A percentile compares a stretch with the other conserved stretches of the same genome.
Conservation (phyloP, 2,797 vertebrate species). For the Sebastes minor region DNA sequence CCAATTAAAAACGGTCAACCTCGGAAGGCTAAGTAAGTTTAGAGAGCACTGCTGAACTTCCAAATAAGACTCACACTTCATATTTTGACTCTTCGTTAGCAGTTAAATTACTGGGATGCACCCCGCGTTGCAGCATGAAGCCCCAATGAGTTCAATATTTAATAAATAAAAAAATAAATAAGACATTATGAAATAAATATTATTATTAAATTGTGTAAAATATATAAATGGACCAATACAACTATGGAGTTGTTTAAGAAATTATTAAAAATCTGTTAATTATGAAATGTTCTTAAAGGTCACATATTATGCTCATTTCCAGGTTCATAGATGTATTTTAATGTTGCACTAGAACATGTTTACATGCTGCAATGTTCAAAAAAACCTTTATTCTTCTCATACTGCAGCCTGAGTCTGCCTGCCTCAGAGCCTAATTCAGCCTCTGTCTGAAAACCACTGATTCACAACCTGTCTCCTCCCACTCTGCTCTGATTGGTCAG, state of each 20-base stretch:
- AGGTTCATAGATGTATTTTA: too few species aligned
- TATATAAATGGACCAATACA: neutral
- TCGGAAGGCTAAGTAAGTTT: neutral
- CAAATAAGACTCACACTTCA: neutral
- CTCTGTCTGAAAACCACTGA: too few species aligned
- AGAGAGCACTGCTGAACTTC: constrained; percentile 7
- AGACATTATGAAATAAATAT: neutral
- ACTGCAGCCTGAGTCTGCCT: too few species aligned
- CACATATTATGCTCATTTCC: too few species aligned
- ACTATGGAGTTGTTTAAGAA: neutral
- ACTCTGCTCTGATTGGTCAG: too few species aligned
- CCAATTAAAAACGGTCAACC: constrained; percentile 36
- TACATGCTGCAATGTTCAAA: too few species aligned
- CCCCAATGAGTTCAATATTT: neutral
- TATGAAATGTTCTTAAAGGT: neutral
- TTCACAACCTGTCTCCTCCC: too few species aligned
- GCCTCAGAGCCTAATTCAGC: too few species aligned
- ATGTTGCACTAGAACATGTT: too few species aligned
- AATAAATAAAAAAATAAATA: neutral
- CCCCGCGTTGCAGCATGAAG: neutral
- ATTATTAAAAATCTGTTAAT: neutral
- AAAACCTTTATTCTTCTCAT: too few species aligned
- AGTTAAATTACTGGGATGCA: neutral
- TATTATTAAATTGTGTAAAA: neutral
- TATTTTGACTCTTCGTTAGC: neutral